A percentile compares a stretch with the other conserved stretches of the same genome.
Evolutionary conservation across 1,140 invertebrate species (phyloP).

Genomic region (Hydropsyche tenuis): DNA sequence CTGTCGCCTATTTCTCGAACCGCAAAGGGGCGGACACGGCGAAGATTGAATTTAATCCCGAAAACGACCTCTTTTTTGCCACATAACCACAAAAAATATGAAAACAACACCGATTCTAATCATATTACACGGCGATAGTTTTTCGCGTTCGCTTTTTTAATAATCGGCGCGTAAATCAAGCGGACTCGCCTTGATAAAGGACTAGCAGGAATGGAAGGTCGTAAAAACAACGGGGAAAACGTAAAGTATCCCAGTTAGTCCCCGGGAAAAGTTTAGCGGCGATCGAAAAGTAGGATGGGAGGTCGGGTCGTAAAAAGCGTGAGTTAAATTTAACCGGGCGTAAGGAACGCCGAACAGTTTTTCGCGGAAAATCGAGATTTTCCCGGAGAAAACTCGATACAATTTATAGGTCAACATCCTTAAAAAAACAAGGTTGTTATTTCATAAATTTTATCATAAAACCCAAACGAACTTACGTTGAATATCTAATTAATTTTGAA

Average conservation of each 20-base stretch:
- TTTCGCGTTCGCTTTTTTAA: neutral
- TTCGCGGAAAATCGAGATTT: neutral
- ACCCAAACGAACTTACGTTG: no score
- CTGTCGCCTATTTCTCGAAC: conserved; percentile 14
- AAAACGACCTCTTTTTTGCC: neutral
- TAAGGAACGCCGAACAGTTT: neutral
- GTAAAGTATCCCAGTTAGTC: conserved; percentile 24
- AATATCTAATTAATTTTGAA: no score
- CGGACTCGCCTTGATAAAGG: conserved; percentile 6
- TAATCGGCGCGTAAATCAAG: no score
- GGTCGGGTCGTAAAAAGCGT: conserved; percentile 1
- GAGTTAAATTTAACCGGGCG: conserved; percentile 19
- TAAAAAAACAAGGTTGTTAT: no score
- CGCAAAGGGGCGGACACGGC: conserved; percentile 9
- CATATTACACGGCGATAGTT: neutral
- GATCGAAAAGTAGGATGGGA: neutral
- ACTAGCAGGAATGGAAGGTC: neutral
- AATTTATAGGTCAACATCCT: no score
- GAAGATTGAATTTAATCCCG: conserved; percentile 12
- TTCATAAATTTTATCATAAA: no score
- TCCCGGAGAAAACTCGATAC: neutral
- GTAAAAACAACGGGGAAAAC: conserved; percentile 4
- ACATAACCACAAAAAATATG: neutral
- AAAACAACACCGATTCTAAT: conserved; percentile 5
- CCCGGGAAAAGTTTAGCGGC: neutral